Percentiles rank a stretch among this genome's conserved stretches.
Conservation (phyloP, 2,113 vertebrate species). For the Seriola dumerili region DNA sequence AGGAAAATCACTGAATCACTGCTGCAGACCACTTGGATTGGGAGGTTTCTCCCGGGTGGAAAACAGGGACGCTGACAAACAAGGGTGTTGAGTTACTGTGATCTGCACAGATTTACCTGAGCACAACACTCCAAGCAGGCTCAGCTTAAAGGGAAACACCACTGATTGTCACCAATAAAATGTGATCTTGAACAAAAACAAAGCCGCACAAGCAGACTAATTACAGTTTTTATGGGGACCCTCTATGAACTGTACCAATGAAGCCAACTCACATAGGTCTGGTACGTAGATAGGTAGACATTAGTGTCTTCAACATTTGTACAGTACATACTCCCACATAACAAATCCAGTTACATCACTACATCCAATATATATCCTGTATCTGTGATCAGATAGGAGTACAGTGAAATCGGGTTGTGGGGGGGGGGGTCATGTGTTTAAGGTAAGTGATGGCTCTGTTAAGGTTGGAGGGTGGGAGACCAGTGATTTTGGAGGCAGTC, state of each 20-base stretch:
- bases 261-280: background rate
- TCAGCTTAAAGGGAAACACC: background rate
- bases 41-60: background rate
- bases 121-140: background rate
- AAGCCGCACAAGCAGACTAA: background rate
- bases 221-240: background rate
- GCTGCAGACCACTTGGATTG: background rate
- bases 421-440: background rate
- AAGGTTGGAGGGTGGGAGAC: background rate
- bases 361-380: background rate
- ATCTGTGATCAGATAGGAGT: background rate
- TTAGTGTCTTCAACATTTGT: background rate
- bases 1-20: conserved; percentile 48
- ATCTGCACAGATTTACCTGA: background rate
- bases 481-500: background rate
- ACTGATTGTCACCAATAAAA: background rate
- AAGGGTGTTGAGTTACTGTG: background rate
- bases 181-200: background rate
- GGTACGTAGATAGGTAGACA: background rate
- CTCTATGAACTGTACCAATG: background rate
- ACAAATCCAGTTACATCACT: background rate
- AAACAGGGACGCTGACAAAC: background rate
- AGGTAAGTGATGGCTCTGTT: background rate
- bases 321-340: background rate
- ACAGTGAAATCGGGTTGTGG: background rate